A percentile compares a stretch with the other conserved stretches of the same genome.
phyloP scores from a whole-genome alignment of 2,888 invertebrate genomes.

The Drosophila falleni region DNA sequence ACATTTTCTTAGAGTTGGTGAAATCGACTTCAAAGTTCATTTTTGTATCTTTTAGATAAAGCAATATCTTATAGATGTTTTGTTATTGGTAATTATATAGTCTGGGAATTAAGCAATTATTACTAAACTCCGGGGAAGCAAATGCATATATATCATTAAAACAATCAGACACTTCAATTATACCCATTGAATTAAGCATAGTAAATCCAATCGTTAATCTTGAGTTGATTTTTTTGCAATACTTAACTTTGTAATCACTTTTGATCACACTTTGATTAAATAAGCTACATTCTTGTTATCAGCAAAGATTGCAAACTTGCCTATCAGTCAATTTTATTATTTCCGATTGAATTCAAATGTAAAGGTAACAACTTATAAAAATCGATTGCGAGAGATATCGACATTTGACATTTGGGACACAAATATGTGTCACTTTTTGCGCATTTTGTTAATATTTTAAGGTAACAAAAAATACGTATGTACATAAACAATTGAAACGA shows the following conservation, averaged over 20 bases:
- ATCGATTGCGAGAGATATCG: background rate
- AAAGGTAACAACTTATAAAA: background rate
- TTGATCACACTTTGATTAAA: background rate
- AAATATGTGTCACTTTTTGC: conserved; percentile 6
- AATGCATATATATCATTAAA: conserved; percentile 1
- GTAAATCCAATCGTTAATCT: conserved; percentile 1
- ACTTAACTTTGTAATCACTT: conserved; percentile 4
- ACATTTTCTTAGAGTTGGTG: conserved; percentile 10
- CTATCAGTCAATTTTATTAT: background rate
- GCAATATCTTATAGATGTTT: background rate
- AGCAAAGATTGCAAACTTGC: background rate
- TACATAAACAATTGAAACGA: conserved; percentile 2
- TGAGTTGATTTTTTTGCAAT: conserved; percentile 9
- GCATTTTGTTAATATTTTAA: conserved; percentile 21
- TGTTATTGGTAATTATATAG: background rate
- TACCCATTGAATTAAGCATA: background rate
- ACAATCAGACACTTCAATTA: conserved; percentile 12
- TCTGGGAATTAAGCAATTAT: background rate
- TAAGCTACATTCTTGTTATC: conserved; percentile 1
- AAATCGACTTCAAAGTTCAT: conserved; percentile 21
- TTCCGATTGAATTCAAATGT: conserved; percentile 4
- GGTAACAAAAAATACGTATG: conserved; percentile 25
- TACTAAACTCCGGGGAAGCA: background rate
- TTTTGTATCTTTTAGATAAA: background rate
- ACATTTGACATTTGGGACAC: conserved; percentile 5